phyloP scores from a whole-genome alignment of 2,797 vertebrate species.

The Spea hammondii region DNA sequence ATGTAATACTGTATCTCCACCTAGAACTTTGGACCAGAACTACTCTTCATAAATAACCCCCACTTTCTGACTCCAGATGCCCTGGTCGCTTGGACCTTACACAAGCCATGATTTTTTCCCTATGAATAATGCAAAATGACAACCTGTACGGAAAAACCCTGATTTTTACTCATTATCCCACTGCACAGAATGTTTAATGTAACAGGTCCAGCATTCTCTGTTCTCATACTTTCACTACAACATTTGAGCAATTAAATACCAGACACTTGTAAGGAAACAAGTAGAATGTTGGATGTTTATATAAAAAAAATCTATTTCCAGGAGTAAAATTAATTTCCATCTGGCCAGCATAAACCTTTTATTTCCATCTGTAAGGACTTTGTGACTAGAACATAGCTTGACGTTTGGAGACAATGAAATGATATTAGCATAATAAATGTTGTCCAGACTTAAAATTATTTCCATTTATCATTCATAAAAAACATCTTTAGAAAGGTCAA shows the following conservation, averaged over 20 bases:
- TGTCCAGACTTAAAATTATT: constrained; percentile 36
- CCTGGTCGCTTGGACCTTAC: too few species aligned
- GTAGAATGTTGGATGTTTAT: constrained; percentile 49
- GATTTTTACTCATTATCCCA: background rate
- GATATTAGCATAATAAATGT: constrained; percentile 39
- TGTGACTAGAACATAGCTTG: constrained; percentile 21
- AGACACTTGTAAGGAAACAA: constrained; percentile 48
- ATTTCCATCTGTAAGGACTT: constrained; percentile 48
- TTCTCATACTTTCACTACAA: constrained; percentile 39
- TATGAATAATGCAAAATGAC: background rate
- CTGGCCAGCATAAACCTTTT: constrained; percentile 43
- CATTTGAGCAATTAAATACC: constrained; percentile 40
- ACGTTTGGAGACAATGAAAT: constrained; percentile 40
- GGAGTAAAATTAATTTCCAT: constrained; percentile 48
- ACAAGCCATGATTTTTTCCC: too few species aligned
- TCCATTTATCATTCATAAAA: constrained; percentile 32
- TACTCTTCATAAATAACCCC: too few species aligned
- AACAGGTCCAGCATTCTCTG: constrained; percentile 3
- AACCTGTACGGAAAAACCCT: background rate
- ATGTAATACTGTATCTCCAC: too few species aligned
- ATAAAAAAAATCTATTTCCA: constrained; percentile 45
- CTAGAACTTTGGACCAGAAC: too few species aligned
- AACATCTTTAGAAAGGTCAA: constrained; percentile 33
- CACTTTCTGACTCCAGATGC: too few species aligned
- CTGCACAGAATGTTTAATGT: background rate